These are phyloP conservation scores for Austrolebias charrua DNA, from an alignment of 2,797 vertebrate species.

Conservation along the genomic window DNA sequence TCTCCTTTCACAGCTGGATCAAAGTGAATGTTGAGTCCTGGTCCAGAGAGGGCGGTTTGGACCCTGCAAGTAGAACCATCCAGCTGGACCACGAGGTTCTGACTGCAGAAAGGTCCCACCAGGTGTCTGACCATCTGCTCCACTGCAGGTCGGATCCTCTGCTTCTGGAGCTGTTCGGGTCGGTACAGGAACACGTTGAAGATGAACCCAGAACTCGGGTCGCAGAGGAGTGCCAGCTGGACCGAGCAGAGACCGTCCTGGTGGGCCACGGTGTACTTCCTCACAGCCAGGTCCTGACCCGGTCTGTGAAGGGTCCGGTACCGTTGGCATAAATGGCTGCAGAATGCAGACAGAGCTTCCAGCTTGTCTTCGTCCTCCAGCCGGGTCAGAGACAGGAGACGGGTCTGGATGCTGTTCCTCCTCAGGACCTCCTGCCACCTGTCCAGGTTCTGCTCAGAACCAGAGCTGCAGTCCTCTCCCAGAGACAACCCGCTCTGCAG, in stretches of 20 bases:
- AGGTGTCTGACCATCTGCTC: constrained; percentile 69
- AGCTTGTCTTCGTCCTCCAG: constrained; percentile 63
- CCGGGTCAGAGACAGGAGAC: constrained; percentile 55
- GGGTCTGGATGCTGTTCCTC: constrained; percentile 67
- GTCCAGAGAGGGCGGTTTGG: constrained; percentile 44
- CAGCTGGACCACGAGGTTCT: constrained; percentile 54
- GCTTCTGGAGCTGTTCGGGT: constrained; percentile 60
- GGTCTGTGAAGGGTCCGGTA: constrained; percentile 63
- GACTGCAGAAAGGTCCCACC: constrained; percentile 62
- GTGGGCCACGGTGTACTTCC: constrained; percentile 68
- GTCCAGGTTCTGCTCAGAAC: constrained; percentile 51
- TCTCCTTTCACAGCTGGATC: constrained; percentile 18
- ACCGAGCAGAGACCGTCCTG: constrained; percentile 46
- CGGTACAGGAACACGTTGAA: constrained; percentile 73
- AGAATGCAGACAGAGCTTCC: constrained; percentile 65
- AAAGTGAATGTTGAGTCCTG: constrained; percentile 54
- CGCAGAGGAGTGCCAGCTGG: constrained; percentile 67
- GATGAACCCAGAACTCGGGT: constrained; percentile 67
- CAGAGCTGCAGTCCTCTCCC: constrained; percentile 29
- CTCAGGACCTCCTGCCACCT: constrained; percentile 47
- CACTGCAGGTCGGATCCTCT: constrained; percentile 54
- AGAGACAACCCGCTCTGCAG: constrained; percentile 65
- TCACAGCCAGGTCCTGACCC: constrained; percentile 61
- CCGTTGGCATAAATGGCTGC: constrained; percentile 50
- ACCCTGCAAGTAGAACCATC: constrained; percentile 62